phyloP scores from a whole-genome alignment of 2,797 vertebrate genomes.

The Helarctos malayanus region DNA sequence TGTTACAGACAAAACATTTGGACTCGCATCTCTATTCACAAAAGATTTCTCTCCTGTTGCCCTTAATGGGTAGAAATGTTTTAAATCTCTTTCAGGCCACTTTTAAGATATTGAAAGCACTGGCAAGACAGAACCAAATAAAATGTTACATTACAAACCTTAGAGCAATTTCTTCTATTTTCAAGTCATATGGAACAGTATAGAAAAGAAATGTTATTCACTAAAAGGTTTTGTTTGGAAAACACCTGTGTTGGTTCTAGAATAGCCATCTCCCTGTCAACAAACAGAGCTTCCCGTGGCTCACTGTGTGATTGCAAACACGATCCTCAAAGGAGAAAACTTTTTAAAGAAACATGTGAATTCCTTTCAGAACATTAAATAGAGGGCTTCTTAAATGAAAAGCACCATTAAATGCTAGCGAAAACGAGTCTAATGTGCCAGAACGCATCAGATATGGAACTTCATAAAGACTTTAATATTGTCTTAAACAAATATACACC shows the following conservation, averaged over 20 bases:
- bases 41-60: not conserved
- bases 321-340: not conserved
- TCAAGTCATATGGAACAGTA: not conserved
- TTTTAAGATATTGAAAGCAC: slow-evolving; percentile 10
- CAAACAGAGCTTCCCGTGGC: not conserved
- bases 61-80: slow-evolving; percentile 35
- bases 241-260: slow-evolving; percentile 11
- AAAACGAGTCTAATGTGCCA: not conserved
- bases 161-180: slow-evolving; percentile 3
- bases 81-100: slow-evolving; percentile 52
- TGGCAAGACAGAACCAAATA: slow-evolving; percentile 34
- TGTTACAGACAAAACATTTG: slow-evolving; percentile 36
- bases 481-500: not conserved
- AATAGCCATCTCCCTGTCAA: not conserved
- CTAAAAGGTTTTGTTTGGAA: slow-evolving; percentile 53
- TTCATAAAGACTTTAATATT: not conserved
- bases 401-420: not conserved
- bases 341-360: not conserved
- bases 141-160: slow-evolving; percentile 14
- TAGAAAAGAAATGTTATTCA: not conserved
- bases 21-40: not conserved
- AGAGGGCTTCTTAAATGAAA: not conserved
- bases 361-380: not conserved
- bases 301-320: not conserved
- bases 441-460: not conserved